Conservation (phyloP, 1,140 invertebrate species). For the Acyrthosiphon pisum region DNA sequence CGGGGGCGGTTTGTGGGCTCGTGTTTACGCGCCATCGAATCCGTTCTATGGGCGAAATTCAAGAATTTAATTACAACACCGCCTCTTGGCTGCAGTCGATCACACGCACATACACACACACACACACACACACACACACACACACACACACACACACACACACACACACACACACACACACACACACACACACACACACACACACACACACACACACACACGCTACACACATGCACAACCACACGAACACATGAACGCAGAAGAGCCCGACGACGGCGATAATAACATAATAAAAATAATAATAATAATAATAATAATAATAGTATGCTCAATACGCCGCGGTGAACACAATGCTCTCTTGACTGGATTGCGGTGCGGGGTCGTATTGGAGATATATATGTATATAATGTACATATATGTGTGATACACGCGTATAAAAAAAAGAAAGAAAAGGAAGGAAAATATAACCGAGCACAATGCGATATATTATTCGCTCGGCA, state of each 20-base stretch:
- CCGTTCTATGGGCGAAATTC: neutral
- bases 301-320: neutral
- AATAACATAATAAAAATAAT: conserved; percentile 27
- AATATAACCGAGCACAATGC: conserved; percentile 23
- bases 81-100: conserved; percentile 9
- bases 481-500: conserved; percentile 35
- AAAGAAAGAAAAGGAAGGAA: neutral
- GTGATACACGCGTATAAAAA: neutral
- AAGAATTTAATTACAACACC: conserved; percentile 34
- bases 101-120: neutral
- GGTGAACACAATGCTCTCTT: conserved; percentile 32
- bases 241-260: neutral
- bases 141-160: neutral
- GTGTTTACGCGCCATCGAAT: conserved; percentile 17
- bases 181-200: neutral
- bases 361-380: conserved; percentile 28
- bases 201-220: neutral
- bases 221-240: neutral
- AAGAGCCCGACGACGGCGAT: neutral
- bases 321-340: neutral
- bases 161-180: neutral
- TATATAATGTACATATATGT: neutral
- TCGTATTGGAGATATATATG: neutral
- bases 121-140: neutral
- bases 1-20: neutral